Evolutionary conservation across 2,888 invertebrate genomes (phyloP).

Genomic region (Orchesella flavescens): DNA sequence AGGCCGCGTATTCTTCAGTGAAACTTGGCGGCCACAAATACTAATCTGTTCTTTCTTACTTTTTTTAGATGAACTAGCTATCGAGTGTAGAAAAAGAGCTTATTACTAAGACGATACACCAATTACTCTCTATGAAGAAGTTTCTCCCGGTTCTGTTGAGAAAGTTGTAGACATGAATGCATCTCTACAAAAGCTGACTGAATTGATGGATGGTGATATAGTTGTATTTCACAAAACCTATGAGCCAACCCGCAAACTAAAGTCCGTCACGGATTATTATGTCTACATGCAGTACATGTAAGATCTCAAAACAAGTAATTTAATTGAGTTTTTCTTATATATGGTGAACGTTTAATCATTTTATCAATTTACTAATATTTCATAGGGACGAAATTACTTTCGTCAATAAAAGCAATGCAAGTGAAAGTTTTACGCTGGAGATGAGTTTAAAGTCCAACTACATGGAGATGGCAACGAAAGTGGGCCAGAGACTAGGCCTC

Average conservation of each 20-base stretch:
- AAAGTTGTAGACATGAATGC: slow-evolving; percentile 86
- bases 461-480: slow-evolving; percentile 94
- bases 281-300: slow-evolving; percentile 72
- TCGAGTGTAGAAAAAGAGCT: slow-evolving; percentile 79
- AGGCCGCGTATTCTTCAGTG: no score
- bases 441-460: slow-evolving; percentile 94
- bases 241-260: slow-evolving; percentile 68
- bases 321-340: no score
- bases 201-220: slow-evolving; percentile 97
- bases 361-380: slow-evolving; percentile 67
- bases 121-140: slow-evolving; percentile 93
- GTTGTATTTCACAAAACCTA: slow-evolving; percentile 92
- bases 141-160: slow-evolving; percentile 91
- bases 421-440: slow-evolving; percentile 94
- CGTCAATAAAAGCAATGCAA: slow-evolving; percentile 94
- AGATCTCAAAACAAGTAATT: slow-evolving; percentile 11
- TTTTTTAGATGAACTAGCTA: slow-evolving; percentile 82
- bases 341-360: no score
- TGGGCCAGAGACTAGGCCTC: slow-evolving; percentile 91
- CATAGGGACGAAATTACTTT: slow-evolving; percentile 88
- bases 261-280: slow-evolving; percentile 70
- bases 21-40: no score
- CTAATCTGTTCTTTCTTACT: background rate
- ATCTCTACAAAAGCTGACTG: slow-evolving; percentile 89
- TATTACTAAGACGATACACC: slow-evolving; percentile 90